Evolutionary conservation across 2,888 invertebrate species (phyloP).

Genomic region (Elmis aenea): DNA sequence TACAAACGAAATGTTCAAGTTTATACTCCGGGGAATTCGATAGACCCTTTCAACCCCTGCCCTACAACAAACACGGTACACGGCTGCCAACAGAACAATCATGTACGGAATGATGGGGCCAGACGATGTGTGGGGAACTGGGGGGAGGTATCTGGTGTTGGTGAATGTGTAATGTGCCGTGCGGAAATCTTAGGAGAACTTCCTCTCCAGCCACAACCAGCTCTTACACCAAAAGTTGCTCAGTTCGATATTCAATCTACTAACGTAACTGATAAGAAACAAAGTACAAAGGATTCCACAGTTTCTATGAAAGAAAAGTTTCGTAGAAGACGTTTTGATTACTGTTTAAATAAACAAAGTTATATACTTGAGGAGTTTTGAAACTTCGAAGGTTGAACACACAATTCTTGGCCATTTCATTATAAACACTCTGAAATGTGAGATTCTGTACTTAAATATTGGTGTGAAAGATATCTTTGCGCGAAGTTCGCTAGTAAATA

Average conservation of each 20-base stretch:
- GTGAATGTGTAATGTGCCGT: slow-evolving; percentile 38
- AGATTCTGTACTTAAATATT: too few species aligned
- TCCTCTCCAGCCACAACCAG: slow-evolving; percentile 32
- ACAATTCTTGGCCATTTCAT: too few species aligned
- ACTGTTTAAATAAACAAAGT: too few species aligned
- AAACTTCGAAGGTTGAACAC: too few species aligned
- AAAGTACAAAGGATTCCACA: too few species aligned
- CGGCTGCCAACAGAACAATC: slow-evolving; percentile 28
- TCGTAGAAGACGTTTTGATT: too few species aligned
- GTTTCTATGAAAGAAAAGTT: too few species aligned
- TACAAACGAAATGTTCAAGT: slow-evolving; percentile 24
- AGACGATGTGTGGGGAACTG: slow-evolving; percentile 16
- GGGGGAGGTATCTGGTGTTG: slow-evolving; percentile 29
- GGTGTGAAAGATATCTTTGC: too few species aligned
- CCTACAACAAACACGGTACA: slow-evolving; percentile 25
- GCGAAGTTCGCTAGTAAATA: too few species aligned
- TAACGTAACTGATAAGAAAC: neutral
- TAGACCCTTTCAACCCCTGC: slow-evolving; percentile 26
- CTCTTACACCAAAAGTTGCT: slow-evolving; percentile 29
- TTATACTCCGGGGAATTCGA: slow-evolving; percentile 25
- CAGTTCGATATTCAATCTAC: slow-evolving; percentile 27
- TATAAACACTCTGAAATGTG: too few species aligned
- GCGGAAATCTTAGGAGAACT: slow-evolving; percentile 35
- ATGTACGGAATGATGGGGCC: slow-evolving; percentile 26
- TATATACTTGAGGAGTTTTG: too few species aligned